phyloP scores from a whole-genome alignment of 2,113 vertebrate species.

The Mungos mungo region DNA sequence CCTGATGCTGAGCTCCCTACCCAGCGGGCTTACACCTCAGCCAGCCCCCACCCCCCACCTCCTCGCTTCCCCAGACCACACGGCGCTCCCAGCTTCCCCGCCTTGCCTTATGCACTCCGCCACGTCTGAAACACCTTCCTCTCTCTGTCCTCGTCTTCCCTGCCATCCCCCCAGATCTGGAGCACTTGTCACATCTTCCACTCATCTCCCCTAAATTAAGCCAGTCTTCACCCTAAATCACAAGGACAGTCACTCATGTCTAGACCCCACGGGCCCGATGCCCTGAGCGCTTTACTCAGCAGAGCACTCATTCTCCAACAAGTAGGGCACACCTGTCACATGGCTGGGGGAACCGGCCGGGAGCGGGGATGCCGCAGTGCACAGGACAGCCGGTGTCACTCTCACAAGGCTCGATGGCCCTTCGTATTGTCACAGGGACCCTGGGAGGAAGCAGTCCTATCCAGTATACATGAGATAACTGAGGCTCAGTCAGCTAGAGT shows the following conservation, averaged over 20 bases:
- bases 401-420: fast-evolving
- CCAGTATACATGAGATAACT: fast-evolving
- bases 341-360: not conserved
- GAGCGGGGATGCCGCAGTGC: not conserved
- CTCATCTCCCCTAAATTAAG: not conserved
- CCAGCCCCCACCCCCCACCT: too few species aligned
- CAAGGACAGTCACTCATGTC: too few species aligned
- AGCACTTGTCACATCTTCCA: not conserved
- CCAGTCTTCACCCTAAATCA: not conserved
- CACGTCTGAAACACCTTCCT: not conserved
- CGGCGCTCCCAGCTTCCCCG: not conserved
- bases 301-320: not conserved
- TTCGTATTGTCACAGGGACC: not conserved
- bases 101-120: not conserved
- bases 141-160: not conserved
- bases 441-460: not conserved
- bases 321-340: not conserved
- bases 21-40: not conserved
- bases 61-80: fast-evolving
- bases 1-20: fast-evolving
- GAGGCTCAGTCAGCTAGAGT: not conserved
- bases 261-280: not conserved
- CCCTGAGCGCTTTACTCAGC: not conserved
- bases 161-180: not conserved
- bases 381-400: too few species aligned